A percentile compares a stretch with the other conserved stretches of the same genome.
Evolutionary conservation across 2,888 invertebrate species (phyloP).

Genomic region (Hanleya hanleyi): DNA sequence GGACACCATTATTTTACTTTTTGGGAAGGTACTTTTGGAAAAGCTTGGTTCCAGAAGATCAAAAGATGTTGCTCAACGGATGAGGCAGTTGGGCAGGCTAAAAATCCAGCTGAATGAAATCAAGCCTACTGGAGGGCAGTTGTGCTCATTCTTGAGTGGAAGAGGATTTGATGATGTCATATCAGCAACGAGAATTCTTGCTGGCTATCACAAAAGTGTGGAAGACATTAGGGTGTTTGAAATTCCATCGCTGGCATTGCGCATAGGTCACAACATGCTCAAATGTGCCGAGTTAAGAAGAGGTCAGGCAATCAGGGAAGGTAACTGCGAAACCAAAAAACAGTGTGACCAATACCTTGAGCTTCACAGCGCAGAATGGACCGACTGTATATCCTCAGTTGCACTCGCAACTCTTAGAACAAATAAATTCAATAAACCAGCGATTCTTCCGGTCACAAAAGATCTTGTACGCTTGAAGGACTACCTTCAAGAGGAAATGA

Average conservation of each 20-base stretch:
- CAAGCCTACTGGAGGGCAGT: neutral
- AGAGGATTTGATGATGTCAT: constrained; percentile 2
- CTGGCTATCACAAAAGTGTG: neutral
- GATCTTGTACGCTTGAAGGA: constrained; percentile 14
- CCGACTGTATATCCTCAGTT: constrained; percentile 14
- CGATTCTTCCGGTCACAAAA: constrained; percentile 13
- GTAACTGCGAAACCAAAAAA: neutral
- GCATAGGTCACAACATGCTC: constrained; percentile 15
- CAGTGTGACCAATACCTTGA: constrained; percentile 11
- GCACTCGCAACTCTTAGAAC: constrained; percentile 20
- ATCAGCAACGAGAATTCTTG: neutral
- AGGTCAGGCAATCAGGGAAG: constrained; percentile 10
- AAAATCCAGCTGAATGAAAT: constrained; percentile 4
- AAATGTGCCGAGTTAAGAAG: constrained; percentile 17
- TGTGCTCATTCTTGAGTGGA: constrained; percentile 4
- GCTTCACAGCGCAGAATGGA: constrained; percentile 20
- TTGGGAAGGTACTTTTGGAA: constrained; percentile 14
- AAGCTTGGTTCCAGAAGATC: constrained; percentile 12
- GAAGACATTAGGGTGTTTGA: neutral
- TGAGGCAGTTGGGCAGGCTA: constrained; percentile 8
- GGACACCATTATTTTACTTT: constrained; percentile 7
- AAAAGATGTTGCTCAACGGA: constrained; percentile 7
- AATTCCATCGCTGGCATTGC: constrained; percentile 14
- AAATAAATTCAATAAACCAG: constrained; percentile 16
- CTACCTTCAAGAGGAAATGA: constrained; percentile 6